phyloP scores from a whole-genome alignment of 2,888 invertebrate genomes.

The Acronicta aceris region DNA sequence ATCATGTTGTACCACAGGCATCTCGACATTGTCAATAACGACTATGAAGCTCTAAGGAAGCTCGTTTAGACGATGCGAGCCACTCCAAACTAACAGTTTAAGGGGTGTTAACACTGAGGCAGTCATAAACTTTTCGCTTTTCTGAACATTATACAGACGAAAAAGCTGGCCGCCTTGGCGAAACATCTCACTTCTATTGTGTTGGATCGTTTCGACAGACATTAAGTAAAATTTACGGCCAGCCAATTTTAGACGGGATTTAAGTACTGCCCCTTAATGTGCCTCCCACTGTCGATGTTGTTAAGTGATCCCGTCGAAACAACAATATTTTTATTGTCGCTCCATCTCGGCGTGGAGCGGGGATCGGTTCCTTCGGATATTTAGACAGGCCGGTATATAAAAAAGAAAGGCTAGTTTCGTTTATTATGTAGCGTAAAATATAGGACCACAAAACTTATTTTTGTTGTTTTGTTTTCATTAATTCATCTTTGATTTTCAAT shows the following conservation, averaged over 20 bases:
- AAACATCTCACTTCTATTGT: slow-evolving; percentile 69
- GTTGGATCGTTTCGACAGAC: slow-evolving; percentile 71
- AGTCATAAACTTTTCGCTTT: slow-evolving; percentile 67
- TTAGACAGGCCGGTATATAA: slow-evolving; percentile 15
- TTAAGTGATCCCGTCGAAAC: slow-evolving; percentile 55
- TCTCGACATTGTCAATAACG: slow-evolving; percentile 14
- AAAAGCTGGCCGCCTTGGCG: slow-evolving; percentile 59
- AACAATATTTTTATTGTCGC: slow-evolving; percentile 61
- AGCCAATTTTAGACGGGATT: slow-evolving; percentile 77
- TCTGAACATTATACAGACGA: slow-evolving; percentile 63
- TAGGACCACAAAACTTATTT: not conserved
- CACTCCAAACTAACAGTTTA: slow-evolving; percentile 60
- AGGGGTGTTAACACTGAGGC: slow-evolving; percentile 64
- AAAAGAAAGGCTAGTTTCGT: slow-evolving; percentile 9
- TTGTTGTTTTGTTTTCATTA: not conserved
- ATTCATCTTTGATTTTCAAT: not conserved
- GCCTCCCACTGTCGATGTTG: slow-evolving; percentile 56
- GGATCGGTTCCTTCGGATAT: slow-evolving; percentile 20
- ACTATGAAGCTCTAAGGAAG: slow-evolving; percentile 33
- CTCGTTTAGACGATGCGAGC: slow-evolving; percentile 49
- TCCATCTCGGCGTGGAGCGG: slow-evolving; percentile 14
- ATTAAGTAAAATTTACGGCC: slow-evolving; percentile 76
- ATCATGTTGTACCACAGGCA: slow-evolving; percentile 11
- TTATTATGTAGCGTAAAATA: slow-evolving; percentile 5
- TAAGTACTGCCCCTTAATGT: slow-evolving; percentile 72